Evolutionary conservation across 2,797 vertebrate species (phyloP), one percentile per base, ranked within the genome.

Genomic region (Propithecus deckenii): DNA sequence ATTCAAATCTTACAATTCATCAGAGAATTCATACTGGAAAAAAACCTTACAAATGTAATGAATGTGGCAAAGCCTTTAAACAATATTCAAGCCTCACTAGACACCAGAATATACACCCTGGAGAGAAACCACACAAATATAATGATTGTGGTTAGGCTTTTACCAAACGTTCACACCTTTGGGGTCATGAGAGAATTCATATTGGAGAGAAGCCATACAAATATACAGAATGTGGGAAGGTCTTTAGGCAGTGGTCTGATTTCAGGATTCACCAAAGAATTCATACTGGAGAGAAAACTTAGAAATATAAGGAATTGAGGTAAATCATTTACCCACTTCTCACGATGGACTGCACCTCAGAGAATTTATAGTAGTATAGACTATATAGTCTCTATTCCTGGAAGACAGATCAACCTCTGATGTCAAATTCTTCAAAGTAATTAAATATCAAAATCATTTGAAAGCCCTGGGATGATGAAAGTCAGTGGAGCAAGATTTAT

Each of bases 151-250:
- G 80, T 25, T 96, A 95, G 41, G 80, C 48, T 4, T 98, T 97
- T 71, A 87, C 50, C 35, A 87, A 89, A 74, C 41, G n/a, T 9
- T 93, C 91, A 20, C 65, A 94, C 18, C 94, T 97, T 63, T 93
- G 80, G 13, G 94, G 80, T 18, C 97, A 97, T 30, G 85, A 97
- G 46, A 93, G 83, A 59, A 89, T 46, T 7, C 96, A 97, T 63
- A 91, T 93, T 18, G 89, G 95, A 18, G 89, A 92, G 86, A 96
- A 88, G 35, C 79, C 90, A 1, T 87, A 57, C 52, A 72, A n/a
- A 12, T 95, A 55, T 41, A 74, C 41, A 41, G 61, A 95, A n/a
- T 87, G 81, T 87, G 86, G 75, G 28, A 91, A 84, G n/a, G 28
- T 7, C 35, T 96, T 93, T 63, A 52, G 38, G 67, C 71, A 89